Evolutionary conservation across 2,888 invertebrate genomes (phyloP), one percentile per base, ranked within the genome.

Genomic region (Drosophila peninsularis): DNA sequence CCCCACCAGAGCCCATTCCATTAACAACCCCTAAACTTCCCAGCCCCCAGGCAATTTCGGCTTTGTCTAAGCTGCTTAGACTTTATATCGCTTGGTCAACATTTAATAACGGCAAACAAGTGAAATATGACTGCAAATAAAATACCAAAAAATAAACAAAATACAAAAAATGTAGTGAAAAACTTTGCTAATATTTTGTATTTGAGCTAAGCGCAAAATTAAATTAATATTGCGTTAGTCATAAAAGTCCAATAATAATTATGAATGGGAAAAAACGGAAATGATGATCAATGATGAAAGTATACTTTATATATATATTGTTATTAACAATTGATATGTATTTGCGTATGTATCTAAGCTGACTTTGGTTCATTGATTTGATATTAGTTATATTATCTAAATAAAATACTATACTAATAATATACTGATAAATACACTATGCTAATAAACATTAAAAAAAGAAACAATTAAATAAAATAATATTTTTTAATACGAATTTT

Each of bases 81-180:
- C 71, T 71, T 74, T 62, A 60, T 65, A 64, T 55, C 62, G 39
- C 24, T 52, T 47, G 58, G 57, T 56, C 71, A 78, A 77, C 56
- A 64, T 37, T 71, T 62, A 71, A 64, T 56, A 66, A 47, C 42
- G 21, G 19, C 24, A 45, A 19, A 4, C 27, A 30, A 47, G 11
- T 30, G 45, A 47, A 30, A 47, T 17, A 47, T 47, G 27, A 21
- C 32, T 13, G 13, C 5, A 42, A 19, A 17, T 10, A 47, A 14
- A 50, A n/a, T 14, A 50, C 0, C n/a, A 37, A 53, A 13, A 34
- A 45, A 34, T n/a, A 49, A 39, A 50, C 5, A 30, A 50, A 55
- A 24, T 2, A 13, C 5, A 17, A 14, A 24, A 14, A 39, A 56
- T 52, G 11, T n/a, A 17, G 5, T 30, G 41, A 41, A 37, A 52